Percentiles rank a stretch among this genome's conserved stretches.
These are phyloP conservation scores for Drosophila lutescens DNA, from an alignment of 2,888 invertebrate genomes.

Conservation along the genomic window DNA sequence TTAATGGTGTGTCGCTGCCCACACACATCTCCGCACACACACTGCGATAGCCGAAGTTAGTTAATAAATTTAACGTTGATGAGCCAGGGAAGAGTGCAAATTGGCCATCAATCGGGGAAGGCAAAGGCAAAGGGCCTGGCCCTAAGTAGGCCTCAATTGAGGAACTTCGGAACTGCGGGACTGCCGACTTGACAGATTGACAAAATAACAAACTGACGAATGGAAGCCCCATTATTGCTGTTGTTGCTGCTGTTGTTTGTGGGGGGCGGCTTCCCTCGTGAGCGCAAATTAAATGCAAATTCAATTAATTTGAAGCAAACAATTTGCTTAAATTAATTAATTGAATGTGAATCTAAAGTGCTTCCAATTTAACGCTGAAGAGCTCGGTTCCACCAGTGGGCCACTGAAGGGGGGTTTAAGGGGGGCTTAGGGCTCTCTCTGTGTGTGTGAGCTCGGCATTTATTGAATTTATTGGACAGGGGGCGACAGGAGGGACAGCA, in stretches of 20 bases:
- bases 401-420: neutral
- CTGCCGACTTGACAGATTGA: slow-evolving; percentile 34
- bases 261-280: slow-evolving; percentile 54
- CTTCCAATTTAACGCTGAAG: slow-evolving; percentile 72
- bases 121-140: slow-evolving; percentile 11
- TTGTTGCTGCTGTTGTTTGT: slow-evolving; percentile 16
- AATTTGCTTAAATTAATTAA: slow-evolving; percentile 83
- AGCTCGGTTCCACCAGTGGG: slow-evolving; percentile 29
- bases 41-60: slow-evolving; percentile 42
- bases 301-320: slow-evolving; percentile 83
- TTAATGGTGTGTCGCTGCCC: slow-evolving; percentile 28
- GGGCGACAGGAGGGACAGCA: too few relatives aligned
- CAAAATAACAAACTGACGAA: slow-evolving; percentile 23
- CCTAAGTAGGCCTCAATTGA: slow-evolving; percentile 36
- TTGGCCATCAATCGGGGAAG: slow-evolving; percentile 55
- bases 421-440: slow-evolving; percentile 25
- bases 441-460: slow-evolving; percentile 58
- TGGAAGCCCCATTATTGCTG: slow-evolving; percentile 24
- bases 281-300: slow-evolving; percentile 82
- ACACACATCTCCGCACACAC: slow-evolving; percentile 17
- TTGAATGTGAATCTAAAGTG: slow-evolving; percentile 81
- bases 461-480: slow-evolving; percentile 72
- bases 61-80: slow-evolving; percentile 61
- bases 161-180: slow-evolving; percentile 35
- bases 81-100: slow-evolving; percentile 37